phyloP scores from a whole-genome alignment of 2,113 vertebrate genomes.

The Aphyosemion australe region DNA sequence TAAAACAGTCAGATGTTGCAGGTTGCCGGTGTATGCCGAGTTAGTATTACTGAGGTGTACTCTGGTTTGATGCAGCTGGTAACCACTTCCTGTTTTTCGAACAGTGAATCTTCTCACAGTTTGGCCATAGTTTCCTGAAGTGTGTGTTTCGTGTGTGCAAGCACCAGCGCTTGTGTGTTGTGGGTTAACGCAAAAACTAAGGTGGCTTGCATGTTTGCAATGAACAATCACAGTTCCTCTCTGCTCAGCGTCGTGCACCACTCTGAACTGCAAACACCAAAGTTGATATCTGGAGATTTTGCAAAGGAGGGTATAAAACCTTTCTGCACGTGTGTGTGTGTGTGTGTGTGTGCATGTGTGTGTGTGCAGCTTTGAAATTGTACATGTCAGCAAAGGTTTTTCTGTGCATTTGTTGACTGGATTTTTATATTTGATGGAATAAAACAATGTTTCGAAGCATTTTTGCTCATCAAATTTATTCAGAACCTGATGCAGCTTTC shows the following conservation, averaged over 20 bases:
- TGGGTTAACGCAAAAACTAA: conserved; percentile 59
- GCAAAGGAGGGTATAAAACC: background rate
- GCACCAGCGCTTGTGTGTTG: conserved; percentile 46
- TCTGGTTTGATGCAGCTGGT: conserved; percentile 70
- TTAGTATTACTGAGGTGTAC: conserved; percentile 52
- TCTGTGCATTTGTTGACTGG: background rate
- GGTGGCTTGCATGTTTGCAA: conserved; percentile 57
- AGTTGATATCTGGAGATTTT: background rate
- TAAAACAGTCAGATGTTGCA: conserved; percentile 29
- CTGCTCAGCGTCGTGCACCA: conserved; percentile 36
- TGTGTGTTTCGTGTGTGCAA: conserved; percentile 62
- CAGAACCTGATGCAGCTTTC: conserved; percentile 28
- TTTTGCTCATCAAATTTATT: conserved; percentile 5
- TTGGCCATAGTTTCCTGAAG: conserved; percentile 75
- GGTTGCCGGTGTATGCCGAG: conserved; percentile 38
- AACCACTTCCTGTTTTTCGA: conserved; percentile 77
- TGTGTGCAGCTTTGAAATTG: background rate
- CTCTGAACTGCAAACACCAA: conserved; percentile 8
- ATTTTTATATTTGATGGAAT: conserved; percentile 1
- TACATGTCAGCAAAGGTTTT: conserved; percentile 5
- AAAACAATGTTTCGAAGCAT: conserved; percentile 12
- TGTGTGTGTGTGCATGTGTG: background rate
- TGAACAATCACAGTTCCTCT: conserved; percentile 74
- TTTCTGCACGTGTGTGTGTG: background rate
- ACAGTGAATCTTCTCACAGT: conserved; percentile 78